phyloP scores from a whole-genome alignment of 2,888 invertebrate species.

The Alsophila aescularia region DNA sequence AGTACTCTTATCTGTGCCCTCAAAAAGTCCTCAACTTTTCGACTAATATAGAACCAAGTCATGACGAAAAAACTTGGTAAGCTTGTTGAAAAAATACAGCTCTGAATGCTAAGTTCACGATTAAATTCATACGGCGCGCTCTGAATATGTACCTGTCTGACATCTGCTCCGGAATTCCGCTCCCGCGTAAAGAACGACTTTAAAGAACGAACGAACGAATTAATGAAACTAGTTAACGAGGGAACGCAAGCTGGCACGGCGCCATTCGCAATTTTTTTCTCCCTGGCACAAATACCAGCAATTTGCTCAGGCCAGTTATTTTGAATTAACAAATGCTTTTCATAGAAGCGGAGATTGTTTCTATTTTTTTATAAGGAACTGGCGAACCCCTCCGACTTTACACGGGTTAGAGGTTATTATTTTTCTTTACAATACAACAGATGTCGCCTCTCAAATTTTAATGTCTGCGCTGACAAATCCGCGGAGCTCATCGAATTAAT shows the following conservation, averaged over 20 bases:
- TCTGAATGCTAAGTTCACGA: slow-evolving; percentile 18
- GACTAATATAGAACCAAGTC: slow-evolving; percentile 1
- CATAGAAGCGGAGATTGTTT: slow-evolving; percentile 9
- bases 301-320: slow-evolving; percentile 30
- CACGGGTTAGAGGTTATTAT: too few species aligned
- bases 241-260: slow-evolving; percentile 20
- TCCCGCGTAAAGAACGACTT: slow-evolving; percentile 15
- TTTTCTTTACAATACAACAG: too few species aligned
- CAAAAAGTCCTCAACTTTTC: neutral
- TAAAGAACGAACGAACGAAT: slow-evolving; percentile 43
- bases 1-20: neutral
- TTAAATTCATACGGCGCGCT: slow-evolving; percentile 23
- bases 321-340: slow-evolving; percentile 49
- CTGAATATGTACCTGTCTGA: slow-evolving; percentile 5
- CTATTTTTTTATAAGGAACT: too few species aligned
- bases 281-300: slow-evolving; percentile 22
- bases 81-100: slow-evolving; percentile 8
- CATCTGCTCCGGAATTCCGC: slow-evolving; percentile 23
- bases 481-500: too few species aligned
- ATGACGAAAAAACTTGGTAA: slow-evolving; percentile 15
- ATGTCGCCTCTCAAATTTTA: too few species aligned
- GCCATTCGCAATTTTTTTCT: slow-evolving; percentile 33
- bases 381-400: too few species aligned
- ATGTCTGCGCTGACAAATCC: too few species aligned
- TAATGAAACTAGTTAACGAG: slow-evolving; percentile 61